These are phyloP conservation scores for Oncorhynchus keta DNA, from an alignment of 2,113 vertebrate genomes.

Conservation along the genomic window DNA sequence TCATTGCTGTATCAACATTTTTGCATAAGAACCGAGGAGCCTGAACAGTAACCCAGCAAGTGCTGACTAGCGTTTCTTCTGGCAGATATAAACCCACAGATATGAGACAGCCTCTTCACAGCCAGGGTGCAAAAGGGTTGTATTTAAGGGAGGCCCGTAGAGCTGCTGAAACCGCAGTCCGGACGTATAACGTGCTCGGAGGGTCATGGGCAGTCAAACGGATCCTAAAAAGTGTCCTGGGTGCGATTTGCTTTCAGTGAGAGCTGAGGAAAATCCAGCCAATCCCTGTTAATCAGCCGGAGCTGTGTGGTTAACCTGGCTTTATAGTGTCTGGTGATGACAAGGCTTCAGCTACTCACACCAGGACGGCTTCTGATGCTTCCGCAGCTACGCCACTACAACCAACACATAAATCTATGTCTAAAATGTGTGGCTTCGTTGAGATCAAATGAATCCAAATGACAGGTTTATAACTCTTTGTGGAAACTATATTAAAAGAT, in stretches of 20 bases:
- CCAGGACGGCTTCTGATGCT: not conserved
- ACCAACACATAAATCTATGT: not conserved
- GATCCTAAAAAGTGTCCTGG: slow-evolving; percentile 6
- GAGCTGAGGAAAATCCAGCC: slow-evolving; percentile 1
- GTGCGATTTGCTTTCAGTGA: slow-evolving; percentile 3
- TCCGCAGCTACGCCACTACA: not conserved
- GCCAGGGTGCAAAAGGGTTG: not conserved
- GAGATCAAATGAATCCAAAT: not conserved
- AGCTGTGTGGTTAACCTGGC: not conserved
- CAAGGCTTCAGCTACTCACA: not conserved
- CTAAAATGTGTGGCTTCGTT: not conserved
- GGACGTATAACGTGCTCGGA: not conserved
- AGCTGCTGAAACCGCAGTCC: not conserved
- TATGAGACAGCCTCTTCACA: not conserved
- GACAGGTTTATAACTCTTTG: not conserved
- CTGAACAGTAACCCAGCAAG: slow-evolving; percentile 16
- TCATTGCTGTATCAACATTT: slow-evolving; percentile 45
- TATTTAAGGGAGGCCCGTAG: not conserved
- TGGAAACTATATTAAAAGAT: not conserved
- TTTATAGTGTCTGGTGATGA: slow-evolving; percentile 4
- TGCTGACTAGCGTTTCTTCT: slow-evolving; percentile 43
- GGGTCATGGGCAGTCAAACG: slow-evolving; percentile 3
- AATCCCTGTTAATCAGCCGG: slow-evolving; percentile 1
- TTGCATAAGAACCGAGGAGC: slow-evolving; percentile 45
- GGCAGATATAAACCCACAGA: slow-evolving; percentile 28